Percentiles rank a stretch among this genome's conserved stretches.
These are phyloP conservation scores for Apogon hyalosoma DNA, from an alignment of 2,797 vertebrate species.

Conservation along the genomic window DNA sequence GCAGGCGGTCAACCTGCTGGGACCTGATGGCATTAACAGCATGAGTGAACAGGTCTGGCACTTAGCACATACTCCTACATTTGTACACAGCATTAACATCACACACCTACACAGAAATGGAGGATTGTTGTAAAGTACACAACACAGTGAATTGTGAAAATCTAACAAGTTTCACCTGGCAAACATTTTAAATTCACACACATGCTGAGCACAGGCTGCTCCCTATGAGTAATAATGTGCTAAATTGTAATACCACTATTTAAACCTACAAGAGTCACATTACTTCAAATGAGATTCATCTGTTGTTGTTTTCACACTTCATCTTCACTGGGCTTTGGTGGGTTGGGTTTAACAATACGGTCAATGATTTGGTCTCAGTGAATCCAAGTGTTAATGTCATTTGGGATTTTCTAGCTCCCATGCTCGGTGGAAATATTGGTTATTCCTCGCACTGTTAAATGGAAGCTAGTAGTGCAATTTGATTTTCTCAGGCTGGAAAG, in stretches of 20 bases:
- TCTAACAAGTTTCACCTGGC: conserved; percentile 36
- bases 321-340: conserved; percentile 1
- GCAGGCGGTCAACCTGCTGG: conserved; percentile 85
- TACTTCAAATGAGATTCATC: neutral
- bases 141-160: conserved; percentile 7
- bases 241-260: neutral
- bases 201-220: conserved; percentile 42
- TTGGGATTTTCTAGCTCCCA: conserved; percentile 23
- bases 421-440: conserved; percentile 35
- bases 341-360: neutral
- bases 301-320: conserved; percentile 12
- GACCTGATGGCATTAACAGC: conserved; percentile 86
- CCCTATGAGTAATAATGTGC: conserved; percentile 29
- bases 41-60: conserved; percentile 85
- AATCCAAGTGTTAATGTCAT: conserved; percentile 26
- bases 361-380: conserved; percentile 35
- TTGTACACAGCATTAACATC: neutral
- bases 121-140: neutral
- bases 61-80: conserved; percentile 32
- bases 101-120: conserved; percentile 23
- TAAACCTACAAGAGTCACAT: neutral
- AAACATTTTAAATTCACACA: conserved; percentile 16
- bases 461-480: conserved; percentile 35
- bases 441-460: conserved; percentile 36
- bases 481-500: conserved; percentile 35